Evolutionary conservation across 2,113 vertebrate species (phyloP).

Genomic region (Monarcha castaneiventris): DNA sequence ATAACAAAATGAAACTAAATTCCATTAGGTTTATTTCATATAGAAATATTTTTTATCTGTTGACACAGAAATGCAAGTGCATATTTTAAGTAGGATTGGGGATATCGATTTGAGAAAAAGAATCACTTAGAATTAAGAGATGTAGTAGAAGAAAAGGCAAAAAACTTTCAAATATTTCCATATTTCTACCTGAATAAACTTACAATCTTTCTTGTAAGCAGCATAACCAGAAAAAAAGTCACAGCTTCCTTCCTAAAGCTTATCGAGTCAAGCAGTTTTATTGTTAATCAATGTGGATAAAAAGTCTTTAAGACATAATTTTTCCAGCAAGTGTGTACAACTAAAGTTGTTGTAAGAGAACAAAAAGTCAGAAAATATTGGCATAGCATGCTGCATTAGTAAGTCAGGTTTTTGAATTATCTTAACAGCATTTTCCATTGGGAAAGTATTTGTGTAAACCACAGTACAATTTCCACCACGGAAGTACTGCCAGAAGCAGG

Average conservation of each 20-base stretch:
- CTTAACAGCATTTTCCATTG: not conserved
- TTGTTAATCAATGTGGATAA: slow-evolving; percentile 33
- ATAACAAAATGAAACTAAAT: not conserved
- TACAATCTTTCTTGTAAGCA: not conserved
- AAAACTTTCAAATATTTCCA: not conserved
- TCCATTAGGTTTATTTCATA: not conserved
- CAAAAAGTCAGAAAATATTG: not conserved
- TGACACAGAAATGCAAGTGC: not conserved
- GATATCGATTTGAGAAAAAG: not conserved
- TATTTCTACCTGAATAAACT: not conserved
- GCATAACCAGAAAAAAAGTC: not conserved
- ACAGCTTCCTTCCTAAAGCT: not conserved
- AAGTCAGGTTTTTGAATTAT: not conserved
- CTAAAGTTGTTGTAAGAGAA: not conserved
- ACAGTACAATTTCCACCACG: not conserved
- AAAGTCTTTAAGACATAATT: not conserved
- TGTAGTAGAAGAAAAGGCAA: not conserved
- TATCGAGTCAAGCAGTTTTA: not conserved
- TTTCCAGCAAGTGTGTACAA: not conserved
- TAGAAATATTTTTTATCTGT: not conserved
- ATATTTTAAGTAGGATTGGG: not conserved
- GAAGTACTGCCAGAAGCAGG: not conserved
- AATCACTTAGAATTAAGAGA: not conserved
- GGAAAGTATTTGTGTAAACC: not conserved
- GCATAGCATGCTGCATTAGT: not conserved